Base-by-base conservation (phyloP, 2,888 invertebrate species). In the Stenchaetothrips biformis region DNA sequence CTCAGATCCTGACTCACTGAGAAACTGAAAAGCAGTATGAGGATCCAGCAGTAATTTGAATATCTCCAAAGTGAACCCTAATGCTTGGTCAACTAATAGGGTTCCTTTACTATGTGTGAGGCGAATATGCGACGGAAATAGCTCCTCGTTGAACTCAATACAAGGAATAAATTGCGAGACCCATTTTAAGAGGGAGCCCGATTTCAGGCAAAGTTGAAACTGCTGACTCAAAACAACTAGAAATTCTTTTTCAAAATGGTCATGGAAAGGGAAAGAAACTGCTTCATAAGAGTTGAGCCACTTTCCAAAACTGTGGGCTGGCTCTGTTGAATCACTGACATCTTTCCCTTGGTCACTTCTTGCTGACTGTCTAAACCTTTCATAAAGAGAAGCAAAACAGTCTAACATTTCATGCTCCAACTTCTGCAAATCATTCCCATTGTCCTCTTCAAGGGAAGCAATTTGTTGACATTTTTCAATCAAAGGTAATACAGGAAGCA, bases 11-110 rank as follows among this genome's bases (percentile, higher is more conserved):
- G 81, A 80, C 16, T 81, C 81, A 79, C 84, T 83, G 21, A 85
- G 78, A 80, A 81, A 82, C 59, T 84, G 82, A 25, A 85, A 80
- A 37, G 85, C 84, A 80, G 79, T 80, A 53, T 81, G 81, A 8
- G 84, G 83, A 79, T 85, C 84, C 8, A 85, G 25, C 7, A 74
- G 21, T 25, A 11, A 11, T 25, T 25, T 74, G 8, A 25, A 74
- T 8, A 74, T 74, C 25, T 25, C 25, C 67, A 74, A 7, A 74
- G 8, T 25, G 21, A 21, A 25, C 9, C 67, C 67, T 7, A 74
- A 8, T 25, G 25, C 67, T 74, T 74, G 67, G 25, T 74, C 67
- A 21, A 74, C 11, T 8, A 74, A 25, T 11, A 74, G 67, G 67
- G 67, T 11, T 21, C 25, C 25, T 2, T 25, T 21, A 25, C 8